These are phyloP conservation scores for Tortricodes alternella DNA, from an alignment of 2,888 invertebrate genomes.

Conservation along the genomic window DNA sequence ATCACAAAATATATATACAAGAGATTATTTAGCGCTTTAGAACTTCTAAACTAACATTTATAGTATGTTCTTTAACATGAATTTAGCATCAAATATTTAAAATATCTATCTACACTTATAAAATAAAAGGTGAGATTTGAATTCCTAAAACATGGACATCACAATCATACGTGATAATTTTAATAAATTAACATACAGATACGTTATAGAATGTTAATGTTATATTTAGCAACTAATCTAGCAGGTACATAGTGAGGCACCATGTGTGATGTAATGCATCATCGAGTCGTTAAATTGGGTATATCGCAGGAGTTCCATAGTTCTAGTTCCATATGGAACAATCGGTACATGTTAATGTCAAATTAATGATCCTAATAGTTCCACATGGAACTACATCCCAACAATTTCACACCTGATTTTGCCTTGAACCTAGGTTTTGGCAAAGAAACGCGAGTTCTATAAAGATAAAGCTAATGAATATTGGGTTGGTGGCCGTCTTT, in stretches of 20 bases:
- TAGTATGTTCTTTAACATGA: background rate
- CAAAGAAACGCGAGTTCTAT: too few relatives aligned
- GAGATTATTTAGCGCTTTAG: background rate
- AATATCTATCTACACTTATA: background rate
- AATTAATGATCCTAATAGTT: too few relatives aligned
- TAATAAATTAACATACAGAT: conserved; percentile 7
- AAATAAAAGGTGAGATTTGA: background rate
- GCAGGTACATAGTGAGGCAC: conserved; percentile 74
- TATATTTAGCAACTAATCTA: conserved; percentile 51
- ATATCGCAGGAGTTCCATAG: too few relatives aligned
- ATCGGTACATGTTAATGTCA: too few relatives aligned
- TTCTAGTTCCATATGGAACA: too few relatives aligned
- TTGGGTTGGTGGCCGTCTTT: too few relatives aligned
- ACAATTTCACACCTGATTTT: too few relatives aligned
- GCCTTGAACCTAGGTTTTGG: too few relatives aligned
- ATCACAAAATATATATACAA: conserved; percentile 9
- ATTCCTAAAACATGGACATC: background rate
- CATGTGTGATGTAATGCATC: conserved; percentile 58
- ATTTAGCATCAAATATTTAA: background rate
- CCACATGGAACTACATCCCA: too few relatives aligned
- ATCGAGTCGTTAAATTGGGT: background rate
- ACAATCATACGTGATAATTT: conserved; percentile 3
- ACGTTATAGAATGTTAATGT: conserved; percentile 34
- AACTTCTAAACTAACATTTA: background rate
- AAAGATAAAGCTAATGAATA: too few relatives aligned